Conservation (phyloP, 2,888 invertebrate species). For the Melieria omissa region DNA sequence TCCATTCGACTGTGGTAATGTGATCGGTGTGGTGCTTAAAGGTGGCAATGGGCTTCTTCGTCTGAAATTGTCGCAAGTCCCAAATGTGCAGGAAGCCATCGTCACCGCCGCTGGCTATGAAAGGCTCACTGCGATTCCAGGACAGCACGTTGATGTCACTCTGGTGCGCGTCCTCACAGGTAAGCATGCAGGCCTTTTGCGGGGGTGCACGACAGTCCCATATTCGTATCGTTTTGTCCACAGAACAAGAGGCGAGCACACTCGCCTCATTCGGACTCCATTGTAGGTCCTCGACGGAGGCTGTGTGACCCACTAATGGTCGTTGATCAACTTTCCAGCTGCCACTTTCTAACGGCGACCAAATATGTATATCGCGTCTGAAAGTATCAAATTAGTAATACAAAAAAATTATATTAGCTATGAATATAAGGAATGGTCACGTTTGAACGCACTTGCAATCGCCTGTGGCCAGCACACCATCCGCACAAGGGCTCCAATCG, state of each 20-base stretch:
- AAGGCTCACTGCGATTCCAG: slow-evolving; percentile 93
- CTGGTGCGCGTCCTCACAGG: slow-evolving; percentile 85
- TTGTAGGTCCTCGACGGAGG: slow-evolving; percentile 96
- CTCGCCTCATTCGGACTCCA: slow-evolving; percentile 97
- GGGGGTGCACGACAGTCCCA: slow-evolving; percentile 94
- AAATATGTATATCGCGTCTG: slow-evolving; percentile 88
- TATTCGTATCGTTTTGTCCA: slow-evolving; percentile 90
- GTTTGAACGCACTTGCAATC: slow-evolving; percentile 73
- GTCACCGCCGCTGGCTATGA: slow-evolving; percentile 94
- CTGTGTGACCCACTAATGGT: slow-evolving; percentile 87
- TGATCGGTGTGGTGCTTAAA: slow-evolving; percentile 96
- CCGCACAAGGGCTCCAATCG: slow-evolving; percentile 87
- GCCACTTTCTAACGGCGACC: slow-evolving; percentile 83
- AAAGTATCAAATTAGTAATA: slow-evolving; percentile 11
- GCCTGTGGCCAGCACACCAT: slow-evolving; percentile 90
- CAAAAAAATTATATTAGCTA: background rate
- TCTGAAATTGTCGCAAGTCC: slow-evolving; percentile 90
- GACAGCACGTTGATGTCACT: slow-evolving; percentile 97
- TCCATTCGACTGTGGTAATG: slow-evolving; percentile 97
- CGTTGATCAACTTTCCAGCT: slow-evolving; percentile 92
- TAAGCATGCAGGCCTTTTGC: slow-evolving; percentile 90
- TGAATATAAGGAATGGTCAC: background rate
- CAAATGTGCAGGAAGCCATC: slow-evolving; percentile 95
- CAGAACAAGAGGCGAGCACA: slow-evolving; percentile 89
- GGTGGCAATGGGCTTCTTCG: slow-evolving; percentile 84